phyloP scores from a whole-genome alignment of 1,140 invertebrate genomes.

The Papilio helenus region DNA sequence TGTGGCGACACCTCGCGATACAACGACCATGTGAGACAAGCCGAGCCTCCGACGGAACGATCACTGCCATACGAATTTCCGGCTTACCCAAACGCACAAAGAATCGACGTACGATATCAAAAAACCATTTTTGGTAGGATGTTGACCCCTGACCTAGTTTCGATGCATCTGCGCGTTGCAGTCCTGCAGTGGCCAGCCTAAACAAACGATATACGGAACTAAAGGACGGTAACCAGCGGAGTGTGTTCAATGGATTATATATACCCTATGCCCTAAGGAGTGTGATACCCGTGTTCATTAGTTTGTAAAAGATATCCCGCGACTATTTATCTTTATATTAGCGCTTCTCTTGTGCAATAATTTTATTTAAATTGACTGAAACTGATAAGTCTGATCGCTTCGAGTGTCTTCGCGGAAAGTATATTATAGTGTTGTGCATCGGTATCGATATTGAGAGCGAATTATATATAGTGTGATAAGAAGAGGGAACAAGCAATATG shows the following conservation, averaged over 20 bases:
- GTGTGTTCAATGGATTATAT: slow-evolving; percentile 52
- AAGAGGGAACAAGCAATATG: slow-evolving; percentile 58
- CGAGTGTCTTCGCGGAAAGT: slow-evolving; percentile 40
- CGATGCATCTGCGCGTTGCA: slow-evolving; percentile 70
- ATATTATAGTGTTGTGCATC: slow-evolving; percentile 52
- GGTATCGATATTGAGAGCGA: slow-evolving; percentile 51
- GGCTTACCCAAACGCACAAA: slow-evolving; percentile 58
- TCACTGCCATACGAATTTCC: slow-evolving; percentile 66
- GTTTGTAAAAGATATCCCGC: slow-evolving; percentile 52
- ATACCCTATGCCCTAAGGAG: slow-evolving; percentile 42
- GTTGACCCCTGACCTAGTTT: slow-evolving; percentile 74
- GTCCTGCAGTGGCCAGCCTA: slow-evolving; percentile 55
- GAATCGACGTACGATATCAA: slow-evolving; percentile 47
- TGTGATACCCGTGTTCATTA: slow-evolving; percentile 80
- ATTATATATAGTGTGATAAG: slow-evolving; percentile 42
- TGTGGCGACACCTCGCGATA: slow-evolving; percentile 14
- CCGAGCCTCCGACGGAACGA: slow-evolving; percentile 52
- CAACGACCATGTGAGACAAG: slow-evolving; percentile 50
- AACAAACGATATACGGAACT: slow-evolving; percentile 46
- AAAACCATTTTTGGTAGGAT: slow-evolving; percentile 60
- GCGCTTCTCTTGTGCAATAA: slow-evolving; percentile 56
- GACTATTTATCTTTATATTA: slow-evolving; percentile 53
- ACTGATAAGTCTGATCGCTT: slow-evolving; percentile 64
- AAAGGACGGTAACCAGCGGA: slow-evolving; percentile 47
- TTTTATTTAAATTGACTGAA: slow-evolving; percentile 64